Base-by-base conservation (phyloP, 2,888 invertebrate species). In the Charanyca ferruginea region DNA sequence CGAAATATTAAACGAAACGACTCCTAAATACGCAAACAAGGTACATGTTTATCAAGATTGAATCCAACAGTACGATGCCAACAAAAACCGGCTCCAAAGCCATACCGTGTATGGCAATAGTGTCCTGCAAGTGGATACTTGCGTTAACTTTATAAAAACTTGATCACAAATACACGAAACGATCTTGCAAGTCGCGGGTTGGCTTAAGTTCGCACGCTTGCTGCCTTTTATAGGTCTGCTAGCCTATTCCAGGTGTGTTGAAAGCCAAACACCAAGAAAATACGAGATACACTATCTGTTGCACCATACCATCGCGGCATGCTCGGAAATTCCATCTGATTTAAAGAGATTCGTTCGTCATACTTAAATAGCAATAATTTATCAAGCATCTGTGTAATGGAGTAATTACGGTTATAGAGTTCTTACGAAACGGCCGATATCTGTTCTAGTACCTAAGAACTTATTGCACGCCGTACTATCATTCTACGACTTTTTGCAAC, bases 131-230 rank as follows among this genome's bases (percentile, higher is more conserved):
- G 88, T 91, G 86, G 86, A 88, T 88, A 91, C 91, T 91, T 91
- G 90, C 90, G 86, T 90, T 91, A 89, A 86, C 86, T 88, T 85
- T 80, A 87, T 87, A 94, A 94, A 94, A 94, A 94, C 89, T 91
- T 91, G 92, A 92, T 91, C 91, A 83, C 82, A 86, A 85, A 83
- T 89, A 90, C 90, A 90, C 93, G 90, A 93, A 94, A 91, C 87
- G 85, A 85, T 90, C 88, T 89, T 86, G 91, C 91, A 89, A 90
- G 89, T 85, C 84, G 80, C 88, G 82, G 87, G 86, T 85, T 81
- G 87, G 84, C 89, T 87, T 89, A 91, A 91, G 89, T 92, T 93
- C 90, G 90, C 90, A 93, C 87, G 87, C 66, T 80, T 79, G 83
- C 88, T 86, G 79, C 92, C 93, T 88, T 93, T 89, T 93, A 93